A percentile compares a stretch with the other conserved stretches of the same genome.
Conservation (phyloP, 2,113 vertebrate genomes). For the Irena cyanogastra region DNA sequence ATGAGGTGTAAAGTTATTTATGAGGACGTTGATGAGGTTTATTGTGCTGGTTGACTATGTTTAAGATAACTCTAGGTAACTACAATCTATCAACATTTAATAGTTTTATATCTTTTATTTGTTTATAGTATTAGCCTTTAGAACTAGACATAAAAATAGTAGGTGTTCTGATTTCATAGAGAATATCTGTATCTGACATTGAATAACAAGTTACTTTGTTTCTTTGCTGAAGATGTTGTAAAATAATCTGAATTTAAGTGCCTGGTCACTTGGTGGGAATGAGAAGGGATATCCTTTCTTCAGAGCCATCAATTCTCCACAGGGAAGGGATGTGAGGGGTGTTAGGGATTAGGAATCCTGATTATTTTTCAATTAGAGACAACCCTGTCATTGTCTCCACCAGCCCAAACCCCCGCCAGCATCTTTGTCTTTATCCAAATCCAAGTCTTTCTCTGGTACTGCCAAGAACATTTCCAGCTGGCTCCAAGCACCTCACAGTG, state of each 20-base stretch:
- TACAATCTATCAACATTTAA: background rate
- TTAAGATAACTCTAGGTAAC: background rate
- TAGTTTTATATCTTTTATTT: background rate
- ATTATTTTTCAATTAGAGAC: background rate
- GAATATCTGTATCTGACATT: background rate
- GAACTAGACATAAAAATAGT: background rate
- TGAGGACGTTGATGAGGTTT: background rate
- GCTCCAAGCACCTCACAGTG: background rate
- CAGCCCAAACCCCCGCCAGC: background rate
- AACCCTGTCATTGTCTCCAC: background rate
- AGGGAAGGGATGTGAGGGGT: background rate
- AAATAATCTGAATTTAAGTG: background rate
- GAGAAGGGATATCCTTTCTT: background rate
- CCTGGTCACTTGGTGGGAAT: background rate
- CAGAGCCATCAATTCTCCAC: background rate
- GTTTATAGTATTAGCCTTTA: background rate
- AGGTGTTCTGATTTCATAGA: background rate
- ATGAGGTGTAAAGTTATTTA: background rate
- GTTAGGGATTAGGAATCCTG: background rate
- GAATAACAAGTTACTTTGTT: background rate
- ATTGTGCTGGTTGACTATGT: background rate
- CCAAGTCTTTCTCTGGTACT: background rate
- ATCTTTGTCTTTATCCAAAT: conserved; percentile 7
- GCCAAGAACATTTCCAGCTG: background rate
- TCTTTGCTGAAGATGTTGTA: background rate